Evolutionary conservation across 2,797 vertebrate genomes (phyloP).

Genomic region (Alfaro cultratus): DNA sequence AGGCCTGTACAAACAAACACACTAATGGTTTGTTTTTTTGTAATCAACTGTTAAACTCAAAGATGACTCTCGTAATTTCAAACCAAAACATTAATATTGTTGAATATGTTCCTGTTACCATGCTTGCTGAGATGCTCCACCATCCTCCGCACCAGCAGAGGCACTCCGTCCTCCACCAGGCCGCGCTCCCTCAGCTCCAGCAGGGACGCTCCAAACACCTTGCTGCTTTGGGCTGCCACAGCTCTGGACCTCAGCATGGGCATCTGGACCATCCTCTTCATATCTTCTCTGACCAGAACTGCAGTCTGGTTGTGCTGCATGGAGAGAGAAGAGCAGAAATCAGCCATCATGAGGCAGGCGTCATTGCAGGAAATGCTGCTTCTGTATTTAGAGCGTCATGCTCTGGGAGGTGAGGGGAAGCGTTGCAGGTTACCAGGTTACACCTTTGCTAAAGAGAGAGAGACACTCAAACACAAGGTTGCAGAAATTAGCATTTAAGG

Average conservation of each 20-base stretch:
- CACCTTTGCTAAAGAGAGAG: slow-evolving; percentile 64
- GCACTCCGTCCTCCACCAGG: slow-evolving; percentile 83
- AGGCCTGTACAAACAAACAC: no score
- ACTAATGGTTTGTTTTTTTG: background rate
- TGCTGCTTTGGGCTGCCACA: slow-evolving; percentile 41
- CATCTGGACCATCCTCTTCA: slow-evolving; percentile 87
- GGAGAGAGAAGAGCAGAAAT: slow-evolving; percentile 73
- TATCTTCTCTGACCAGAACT: slow-evolving; percentile 88
- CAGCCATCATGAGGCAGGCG: slow-evolving; percentile 44
- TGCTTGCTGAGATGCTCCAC: slow-evolving; percentile 85
- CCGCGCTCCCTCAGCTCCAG: slow-evolving; percentile 82
- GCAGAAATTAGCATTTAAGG: slow-evolving; percentile 17
- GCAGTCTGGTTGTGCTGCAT: slow-evolving; percentile 89
- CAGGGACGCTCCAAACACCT: slow-evolving; percentile 82
- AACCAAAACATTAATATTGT: background rate
- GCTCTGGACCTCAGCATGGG: slow-evolving; percentile 78
- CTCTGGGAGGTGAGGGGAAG: slow-evolving; percentile 27
- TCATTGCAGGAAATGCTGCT: slow-evolving; percentile 18
- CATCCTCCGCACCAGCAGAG: slow-evolving; percentile 83
- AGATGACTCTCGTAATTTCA: background rate
- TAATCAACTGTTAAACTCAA: background rate
- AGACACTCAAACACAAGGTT: slow-evolving; percentile 35
- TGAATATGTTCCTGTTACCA: slow-evolving; percentile 77
- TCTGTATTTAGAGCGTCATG: slow-evolving; percentile 16
- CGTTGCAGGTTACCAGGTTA: slow-evolving; percentile 77